A percentile compares a stretch with the other conserved stretches of the same genome.
Evolutionary conservation across 1,140 invertebrate species (phyloP).

Genomic region (Drosophila biarmipes): DNA sequence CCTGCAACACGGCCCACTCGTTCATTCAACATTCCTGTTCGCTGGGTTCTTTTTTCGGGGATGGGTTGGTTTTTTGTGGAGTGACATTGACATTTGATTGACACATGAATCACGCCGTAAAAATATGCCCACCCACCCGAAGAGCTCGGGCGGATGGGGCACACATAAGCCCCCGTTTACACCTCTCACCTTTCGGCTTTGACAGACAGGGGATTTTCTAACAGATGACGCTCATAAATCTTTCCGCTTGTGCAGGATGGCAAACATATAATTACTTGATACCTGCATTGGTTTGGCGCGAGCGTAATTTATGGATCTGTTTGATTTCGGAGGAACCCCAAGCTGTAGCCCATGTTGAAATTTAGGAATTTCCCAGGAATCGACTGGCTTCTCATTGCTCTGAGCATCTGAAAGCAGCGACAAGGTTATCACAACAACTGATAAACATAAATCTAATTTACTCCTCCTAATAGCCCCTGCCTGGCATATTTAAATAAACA

Average conservation of each 20-base stretch:
- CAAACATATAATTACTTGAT: slow-evolving; percentile 56
- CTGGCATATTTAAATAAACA: slow-evolving; percentile 58
- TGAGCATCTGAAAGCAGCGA: slow-evolving; percentile 18
- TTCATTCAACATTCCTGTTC: slow-evolving; percentile 32
- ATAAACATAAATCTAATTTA: slow-evolving; percentile 57
- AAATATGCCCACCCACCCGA: slow-evolving; percentile 47
- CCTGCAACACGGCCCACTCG: slow-evolving; percentile 8
- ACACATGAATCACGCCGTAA: slow-evolving; percentile 78
- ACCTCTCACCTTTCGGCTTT: slow-evolving; percentile 14
- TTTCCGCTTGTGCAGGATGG: slow-evolving; percentile 21
- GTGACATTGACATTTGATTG: slow-evolving; percentile 84
- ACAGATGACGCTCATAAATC: slow-evolving; percentile 38
- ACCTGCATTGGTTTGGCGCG: slow-evolving; percentile 44
- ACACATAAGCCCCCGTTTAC: slow-evolving; percentile 9
- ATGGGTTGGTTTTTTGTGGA: slow-evolving; percentile 41
- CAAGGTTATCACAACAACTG: slow-evolving; percentile 60
- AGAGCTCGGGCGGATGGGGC: slow-evolving; percentile 3
- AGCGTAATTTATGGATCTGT: slow-evolving; percentile 45
- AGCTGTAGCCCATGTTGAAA: neutral
- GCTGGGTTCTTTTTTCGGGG: slow-evolving; percentile 1
- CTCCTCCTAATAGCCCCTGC: slow-evolving; percentile 19
- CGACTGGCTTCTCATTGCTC: slow-evolving; percentile 8
- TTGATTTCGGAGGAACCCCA: neutral
- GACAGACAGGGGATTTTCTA: slow-evolving; percentile 50
- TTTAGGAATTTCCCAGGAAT: neutral